Conservation (phyloP, 2,113 vertebrate species). For the Oceanites oceanicus region DNA sequence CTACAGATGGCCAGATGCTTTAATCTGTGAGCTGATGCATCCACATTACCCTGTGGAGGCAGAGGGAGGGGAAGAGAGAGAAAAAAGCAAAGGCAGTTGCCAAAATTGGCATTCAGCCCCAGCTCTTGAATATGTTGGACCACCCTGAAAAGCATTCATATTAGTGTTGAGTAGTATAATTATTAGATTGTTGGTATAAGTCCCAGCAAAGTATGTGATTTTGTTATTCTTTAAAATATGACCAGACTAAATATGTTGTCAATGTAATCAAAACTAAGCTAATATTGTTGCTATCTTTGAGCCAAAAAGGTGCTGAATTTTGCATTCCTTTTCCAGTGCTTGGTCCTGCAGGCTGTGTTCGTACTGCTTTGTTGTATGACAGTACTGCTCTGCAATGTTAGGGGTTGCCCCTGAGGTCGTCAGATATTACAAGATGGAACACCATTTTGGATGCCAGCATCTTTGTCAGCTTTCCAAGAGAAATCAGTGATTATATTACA, state of each 20-base stretch:
- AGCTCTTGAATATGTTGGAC: conserved; percentile 25
- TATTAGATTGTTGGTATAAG: conserved; percentile 40
- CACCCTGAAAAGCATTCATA: conserved; percentile 56
- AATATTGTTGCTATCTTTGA: conserved; percentile 2
- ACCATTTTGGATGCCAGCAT: background rate
- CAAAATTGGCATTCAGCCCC: conserved; percentile 40
- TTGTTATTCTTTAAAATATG: conserved; percentile 60
- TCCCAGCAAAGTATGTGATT: conserved; percentile 50
- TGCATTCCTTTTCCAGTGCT: background rate
- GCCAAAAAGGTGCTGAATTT: conserved; percentile 5
- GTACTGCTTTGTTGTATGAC: background rate
- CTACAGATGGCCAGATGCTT: conserved; percentile 23
- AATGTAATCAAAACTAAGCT: conserved; percentile 16
- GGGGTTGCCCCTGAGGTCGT: background rate
- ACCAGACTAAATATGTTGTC: conserved; percentile 64
- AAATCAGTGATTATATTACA: background rate
- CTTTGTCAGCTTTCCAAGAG: background rate
- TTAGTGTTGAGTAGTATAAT: conserved; percentile 24
- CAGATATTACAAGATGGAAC: background rate
- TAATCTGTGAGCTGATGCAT: conserved; percentile 43
- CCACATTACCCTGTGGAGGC: background rate
- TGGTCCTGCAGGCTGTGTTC: background rate
- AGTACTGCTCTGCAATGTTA: background rate
- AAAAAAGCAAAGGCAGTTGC: conserved; percentile 24
- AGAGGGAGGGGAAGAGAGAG: background rate